Evolutionary conservation across 2,113 vertebrate genomes (phyloP).

Genomic region (Ptychochromis oligacanthus): DNA sequence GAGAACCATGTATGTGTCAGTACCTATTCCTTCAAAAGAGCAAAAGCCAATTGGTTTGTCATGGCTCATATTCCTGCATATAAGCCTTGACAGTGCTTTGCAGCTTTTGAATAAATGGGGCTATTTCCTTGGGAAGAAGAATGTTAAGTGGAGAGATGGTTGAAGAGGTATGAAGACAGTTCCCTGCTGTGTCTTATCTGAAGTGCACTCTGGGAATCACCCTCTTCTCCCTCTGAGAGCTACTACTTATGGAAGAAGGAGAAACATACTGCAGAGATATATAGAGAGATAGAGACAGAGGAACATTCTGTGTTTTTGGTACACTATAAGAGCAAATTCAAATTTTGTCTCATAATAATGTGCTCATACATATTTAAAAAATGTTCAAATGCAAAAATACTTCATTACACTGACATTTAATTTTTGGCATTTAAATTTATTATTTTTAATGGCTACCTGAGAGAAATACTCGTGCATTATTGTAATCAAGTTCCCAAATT

Average conservation of each 20-base stretch:
- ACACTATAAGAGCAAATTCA: background rate
- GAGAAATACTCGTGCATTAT: background rate
- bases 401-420: background rate
- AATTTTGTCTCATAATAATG: background rate
- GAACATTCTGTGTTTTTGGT: background rate
- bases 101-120: conserved; percentile 54
- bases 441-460: background rate
- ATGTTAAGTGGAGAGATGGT: conserved; percentile 59
- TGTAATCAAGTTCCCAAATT: background rate
- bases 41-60: conserved; percentile 54
- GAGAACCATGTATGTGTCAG: conserved; percentile 23
- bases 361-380: background rate
- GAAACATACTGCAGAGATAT: conserved; percentile 6
- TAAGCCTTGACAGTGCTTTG: conserved; percentile 30
- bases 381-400: background rate
- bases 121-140: conserved; percentile 60
- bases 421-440: background rate
- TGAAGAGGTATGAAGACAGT: conserved; percentile 59
- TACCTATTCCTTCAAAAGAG: conserved; percentile 24
- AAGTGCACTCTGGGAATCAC: conserved; percentile 56
- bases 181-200: conserved; percentile 68
- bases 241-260: conserved; percentile 24
- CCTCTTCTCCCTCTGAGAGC: conserved; percentile 52
- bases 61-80: conserved; percentile 46
- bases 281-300: background rate